Evolutionary conservation across 2,113 vertebrate genomes (phyloP).

Genomic region (Malaclemys terrapin): DNA sequence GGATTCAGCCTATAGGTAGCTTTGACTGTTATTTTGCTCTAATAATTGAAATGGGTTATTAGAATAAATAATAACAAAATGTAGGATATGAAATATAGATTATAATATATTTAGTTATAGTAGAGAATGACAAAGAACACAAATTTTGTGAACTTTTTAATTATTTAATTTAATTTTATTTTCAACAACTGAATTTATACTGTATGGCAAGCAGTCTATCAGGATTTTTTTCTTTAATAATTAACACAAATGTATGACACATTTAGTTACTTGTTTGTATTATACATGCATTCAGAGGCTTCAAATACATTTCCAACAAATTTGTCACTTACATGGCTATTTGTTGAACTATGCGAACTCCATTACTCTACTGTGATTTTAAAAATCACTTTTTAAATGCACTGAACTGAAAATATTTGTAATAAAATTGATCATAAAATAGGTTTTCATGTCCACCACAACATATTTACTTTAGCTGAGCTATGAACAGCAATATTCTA

Average conservation of each 20-base stretch:
- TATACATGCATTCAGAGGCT: not conserved
- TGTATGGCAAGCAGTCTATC: not conserved
- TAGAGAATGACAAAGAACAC: not conserved
- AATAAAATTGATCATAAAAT: not conserved
- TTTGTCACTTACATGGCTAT: not conserved
- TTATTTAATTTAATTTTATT: not conserved
- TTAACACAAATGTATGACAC: not conserved
- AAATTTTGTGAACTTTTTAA: not conserved
- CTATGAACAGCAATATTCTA: slow-evolving; percentile 31
- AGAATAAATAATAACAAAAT: not conserved
- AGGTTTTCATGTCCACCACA: slow-evolving; percentile 17
- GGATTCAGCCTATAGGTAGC: not conserved
- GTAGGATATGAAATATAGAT: not conserved
- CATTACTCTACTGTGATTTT: not conserved
- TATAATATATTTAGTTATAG: not conserved
- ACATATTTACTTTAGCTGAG: slow-evolving; percentile 18
- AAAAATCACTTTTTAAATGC: not conserved
- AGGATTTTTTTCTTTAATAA: not conserved
- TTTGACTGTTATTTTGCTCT: not conserved
- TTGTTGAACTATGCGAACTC: not conserved
- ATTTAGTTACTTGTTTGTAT: not conserved
- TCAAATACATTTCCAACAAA: not conserved
- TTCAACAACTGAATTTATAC: not conserved
- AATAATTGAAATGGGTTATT: not conserved
- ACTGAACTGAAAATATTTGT: not conserved